These are phyloP conservation scores for Lamellibrachia satsuma DNA, from an alignment of 2,888 invertebrate species.

Conservation along the genomic window DNA sequence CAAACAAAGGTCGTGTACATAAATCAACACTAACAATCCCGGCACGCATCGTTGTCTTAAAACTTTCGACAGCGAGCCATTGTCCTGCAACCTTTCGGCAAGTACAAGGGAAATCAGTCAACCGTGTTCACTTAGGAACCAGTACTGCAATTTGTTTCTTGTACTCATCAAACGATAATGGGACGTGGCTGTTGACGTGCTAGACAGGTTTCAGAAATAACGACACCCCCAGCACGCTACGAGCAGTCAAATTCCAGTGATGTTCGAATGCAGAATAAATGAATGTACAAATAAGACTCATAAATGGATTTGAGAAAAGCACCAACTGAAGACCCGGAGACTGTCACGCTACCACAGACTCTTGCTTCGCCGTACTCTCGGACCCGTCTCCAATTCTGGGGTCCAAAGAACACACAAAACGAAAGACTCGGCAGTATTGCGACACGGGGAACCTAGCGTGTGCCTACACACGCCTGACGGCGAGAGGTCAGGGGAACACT, in stretches of 20 bases:
- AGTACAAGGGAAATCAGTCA: not conserved
- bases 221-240: not conserved
- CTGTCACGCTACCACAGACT: not conserved
- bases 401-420: constrained; percentile 2
- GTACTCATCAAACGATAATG: not conserved
- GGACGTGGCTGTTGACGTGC: not conserved
- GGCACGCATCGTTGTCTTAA: not conserved
- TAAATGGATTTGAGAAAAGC: not conserved
- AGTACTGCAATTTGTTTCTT: not conserved
- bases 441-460: not conserved
- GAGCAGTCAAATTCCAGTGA: not conserved
- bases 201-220: not conserved
- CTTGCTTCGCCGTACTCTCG: not conserved
- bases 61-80: not conserved
- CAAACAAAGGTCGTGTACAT: not conserved
- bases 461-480: not conserved
- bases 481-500: not conserved
- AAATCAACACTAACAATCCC: not conserved
- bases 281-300: not conserved
- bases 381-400: not conserved
- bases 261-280: not conserved
- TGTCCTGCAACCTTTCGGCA: not conserved
- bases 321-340: not conserved
- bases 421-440: not conserved
- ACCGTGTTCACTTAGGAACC: not conserved